phyloP scores from a whole-genome alignment of 2,797 vertebrate species.

The Parotocinclus haroldoi region DNA sequence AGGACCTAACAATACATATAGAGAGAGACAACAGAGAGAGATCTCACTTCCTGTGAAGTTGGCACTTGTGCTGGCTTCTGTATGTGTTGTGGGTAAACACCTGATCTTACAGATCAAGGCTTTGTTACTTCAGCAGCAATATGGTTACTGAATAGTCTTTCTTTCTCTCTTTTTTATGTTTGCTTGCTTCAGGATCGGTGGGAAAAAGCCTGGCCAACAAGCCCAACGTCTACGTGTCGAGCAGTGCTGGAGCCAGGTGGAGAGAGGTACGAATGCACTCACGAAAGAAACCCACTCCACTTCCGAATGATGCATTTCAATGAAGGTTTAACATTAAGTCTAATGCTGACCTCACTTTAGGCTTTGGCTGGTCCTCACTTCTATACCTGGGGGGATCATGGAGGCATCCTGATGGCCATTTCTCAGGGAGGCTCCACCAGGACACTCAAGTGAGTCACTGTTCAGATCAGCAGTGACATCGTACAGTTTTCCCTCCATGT shows the following conservation, averaged over 20 bases:
- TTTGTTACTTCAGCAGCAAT: too few relatives aligned
- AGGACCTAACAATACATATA: too few relatives aligned
- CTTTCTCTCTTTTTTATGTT: too few relatives aligned
- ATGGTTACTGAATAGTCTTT: too few relatives aligned
- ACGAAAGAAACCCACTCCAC: neutral
- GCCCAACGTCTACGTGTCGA: constrained; percentile 92
- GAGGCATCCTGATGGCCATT: constrained; percentile 92
- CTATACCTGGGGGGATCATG: constrained; percentile 96
- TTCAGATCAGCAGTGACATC: neutral
- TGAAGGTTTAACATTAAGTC: neutral
- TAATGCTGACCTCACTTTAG: constrained; percentile 58
- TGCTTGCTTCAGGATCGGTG: constrained; percentile 76
- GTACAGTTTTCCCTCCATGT: too few relatives aligned
- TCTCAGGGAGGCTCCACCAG: constrained; percentile 82
- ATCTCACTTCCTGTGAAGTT: too few relatives aligned
- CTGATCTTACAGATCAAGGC: too few relatives aligned
- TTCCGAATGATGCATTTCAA: too few relatives aligned
- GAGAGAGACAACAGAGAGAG: too few relatives aligned
- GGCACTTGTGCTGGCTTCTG: too few relatives aligned
- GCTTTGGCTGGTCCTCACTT: constrained; percentile 91
- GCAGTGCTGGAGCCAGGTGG: constrained; percentile 91
- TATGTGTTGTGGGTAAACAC: too few relatives aligned
- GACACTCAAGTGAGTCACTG: constrained; percentile 84
- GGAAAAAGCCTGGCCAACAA: constrained; percentile 91
- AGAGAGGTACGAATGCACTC: constrained; percentile 80